phyloP scores from a whole-genome alignment of 2,113 vertebrate species.

The Pangasianodon hypophthalmus region DNA sequence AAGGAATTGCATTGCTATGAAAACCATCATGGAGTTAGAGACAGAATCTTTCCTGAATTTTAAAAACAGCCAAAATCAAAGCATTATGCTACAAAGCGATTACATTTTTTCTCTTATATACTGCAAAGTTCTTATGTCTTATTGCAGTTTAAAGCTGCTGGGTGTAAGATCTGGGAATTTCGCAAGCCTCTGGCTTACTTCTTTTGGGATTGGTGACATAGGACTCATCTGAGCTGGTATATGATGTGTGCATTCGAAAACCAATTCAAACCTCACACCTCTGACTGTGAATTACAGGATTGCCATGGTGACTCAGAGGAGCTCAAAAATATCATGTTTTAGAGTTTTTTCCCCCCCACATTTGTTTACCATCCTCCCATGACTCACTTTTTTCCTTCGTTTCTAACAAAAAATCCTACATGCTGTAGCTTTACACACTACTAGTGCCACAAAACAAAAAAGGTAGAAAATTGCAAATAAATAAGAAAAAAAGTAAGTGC shows the following conservation, averaged over 20 bases:
- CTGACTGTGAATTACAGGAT: not conserved
- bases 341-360: not conserved
- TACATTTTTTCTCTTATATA: not conserved
- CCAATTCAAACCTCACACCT: not conserved
- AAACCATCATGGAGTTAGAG: not conserved
- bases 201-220: not conserved
- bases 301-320: not conserved
- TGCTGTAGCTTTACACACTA: not conserved
- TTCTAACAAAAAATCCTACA: conserved; percentile 5
- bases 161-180: not conserved
- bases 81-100: not conserved
- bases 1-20: not conserved
- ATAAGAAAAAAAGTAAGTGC: not conserved
- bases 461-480: not conserved
- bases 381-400: not conserved
- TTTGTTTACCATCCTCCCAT: not conserved
- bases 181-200: not conserved
- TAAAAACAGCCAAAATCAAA: not conserved
- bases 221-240: too few species aligned
- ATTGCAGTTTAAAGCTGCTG: not conserved
- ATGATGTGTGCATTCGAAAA: not conserved
- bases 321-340: not conserved
- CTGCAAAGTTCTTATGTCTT: not conserved
- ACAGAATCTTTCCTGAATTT: not conserved
- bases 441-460: not conserved